Base-by-base conservation (phyloP, 1,140 invertebrate species). In the Tenebrio molitor region DNA sequence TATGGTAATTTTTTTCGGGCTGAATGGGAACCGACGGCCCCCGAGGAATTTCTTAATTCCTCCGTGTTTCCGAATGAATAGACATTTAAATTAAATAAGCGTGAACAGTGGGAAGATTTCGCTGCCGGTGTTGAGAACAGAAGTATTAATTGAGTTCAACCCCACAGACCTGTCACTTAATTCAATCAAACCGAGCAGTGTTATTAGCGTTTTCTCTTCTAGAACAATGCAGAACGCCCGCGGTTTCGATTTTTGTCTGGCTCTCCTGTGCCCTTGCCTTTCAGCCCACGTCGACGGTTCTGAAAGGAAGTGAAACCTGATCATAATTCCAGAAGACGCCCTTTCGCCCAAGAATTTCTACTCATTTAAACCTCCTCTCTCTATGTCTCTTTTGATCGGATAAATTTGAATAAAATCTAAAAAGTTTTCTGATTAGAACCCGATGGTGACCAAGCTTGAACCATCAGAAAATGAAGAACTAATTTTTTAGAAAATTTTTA, bases 121-220 rank as follows among this genome's bases (percentile, higher is more conserved):
- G n/a, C 36, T 12, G 36, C 36, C 12, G 36, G 46, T 19, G 46
- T 50, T 21, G 46, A 16, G 46, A 50, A 15, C 5, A 50, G 46
- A 50, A 25, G 41, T 68, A 68, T 68, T 68, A 50, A 50, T 68
- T 68, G 42, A 46, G 65, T 44, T 68, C 23, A 44, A 68, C 65
- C 41, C 65, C 23, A 42, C 64, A 2, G 25, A 68, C 8, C 41
- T 68, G 39, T 68, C 65, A 50, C 41, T 68, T 68, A 68, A 68
- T 68, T 68, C 65, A 68, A 68, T 67, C 64, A 67, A 44, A 44
- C 23, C 6, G 19, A 19, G 64, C 36, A 66, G 44, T 44, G 64
- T 66, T 66, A 66, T 66, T 66, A 66, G 64, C 42, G 64, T 29
- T 44, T 66, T 21, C 64, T 44, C n/a, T n/a, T n/a, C 36, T 33